Evolutionary conservation across 2,888 invertebrate genomes (phyloP), one percentile per base, ranked within the genome.

Genomic region (Scaeva pyrastri): DNA sequence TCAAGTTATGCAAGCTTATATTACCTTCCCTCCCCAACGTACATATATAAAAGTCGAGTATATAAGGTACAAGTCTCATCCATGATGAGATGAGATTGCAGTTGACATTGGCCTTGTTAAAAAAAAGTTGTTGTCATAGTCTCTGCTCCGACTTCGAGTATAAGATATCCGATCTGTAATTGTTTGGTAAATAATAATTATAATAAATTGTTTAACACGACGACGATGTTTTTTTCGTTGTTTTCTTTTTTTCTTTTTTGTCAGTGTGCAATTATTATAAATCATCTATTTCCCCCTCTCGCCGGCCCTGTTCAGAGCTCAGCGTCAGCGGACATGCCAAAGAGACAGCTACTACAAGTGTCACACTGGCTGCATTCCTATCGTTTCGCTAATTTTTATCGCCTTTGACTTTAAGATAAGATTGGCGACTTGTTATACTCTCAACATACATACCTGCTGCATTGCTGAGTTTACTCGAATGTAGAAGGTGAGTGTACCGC

Each of bases 241-340:
- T 48, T 10, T 2, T 31, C 8, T 31, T 31, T 31, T 5, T 26
- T 58, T 58, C 16, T n/a, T 23, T 60, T 41, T 31, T 50, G 14
- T 60, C n/a, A 70, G 50, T n/a, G 45, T 58, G 72, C 58, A 79
- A 73, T 79, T 58, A 68, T 66, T 58, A 48, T 79, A 73, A 79
- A 73, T 73, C 58, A 56, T 58, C 26, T 50, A 73, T 79, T 66
- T 2, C 39, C n/a, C 16, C n/a, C 19, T 10, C 41, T 21, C 16
- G 31, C 31, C 2, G 8, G 16, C 19, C 12, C 21, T 60, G 21
- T 16, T 2, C 11, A 2, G 19, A 2, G n/a, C n/a, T n/a, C n/a
- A n/a, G n/a, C n/a, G n/a, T n/a, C n/a, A n/a, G n/a, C n/a, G n/a
- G n/a, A n/a, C 19, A 48, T 2, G 16, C 23, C 14, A 7, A n/a